phyloP scores from a whole-genome alignment of 2,888 invertebrate genomes.

The Argyresthia goedartella region DNA sequence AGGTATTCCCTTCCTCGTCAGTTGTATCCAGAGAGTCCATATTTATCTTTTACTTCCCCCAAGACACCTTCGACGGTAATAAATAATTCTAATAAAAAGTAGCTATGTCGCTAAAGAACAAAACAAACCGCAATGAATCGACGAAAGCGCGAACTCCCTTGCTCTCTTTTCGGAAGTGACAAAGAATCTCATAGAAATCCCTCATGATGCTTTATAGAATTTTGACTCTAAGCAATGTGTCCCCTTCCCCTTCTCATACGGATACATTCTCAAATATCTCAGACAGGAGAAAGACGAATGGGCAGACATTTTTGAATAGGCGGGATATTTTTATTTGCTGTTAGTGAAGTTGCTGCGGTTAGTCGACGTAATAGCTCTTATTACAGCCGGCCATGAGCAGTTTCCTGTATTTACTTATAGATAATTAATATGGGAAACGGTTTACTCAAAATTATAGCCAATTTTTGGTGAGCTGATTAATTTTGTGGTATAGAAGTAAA shows the following conservation, averaged over 20 bases:
- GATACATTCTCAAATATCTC: slow-evolving; percentile 67
- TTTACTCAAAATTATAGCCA: too few relatives aligned
- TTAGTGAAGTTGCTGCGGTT: slow-evolving; percentile 56
- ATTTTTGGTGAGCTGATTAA: too few relatives aligned
- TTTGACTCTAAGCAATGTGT: slow-evolving; percentile 39
- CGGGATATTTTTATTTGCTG: slow-evolving; percentile 55
- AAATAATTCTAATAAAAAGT: slow-evolving; percentile 42
- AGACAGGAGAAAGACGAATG: slow-evolving; percentile 65
- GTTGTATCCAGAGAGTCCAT: background rate
- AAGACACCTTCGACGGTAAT: slow-evolving; percentile 37
- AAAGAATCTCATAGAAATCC: slow-evolving; percentile 20
- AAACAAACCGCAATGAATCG: slow-evolving; percentile 7
- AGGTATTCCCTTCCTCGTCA: slow-evolving; percentile 33
- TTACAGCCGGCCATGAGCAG: slow-evolving; percentile 46
- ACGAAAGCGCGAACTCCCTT: too few relatives aligned
- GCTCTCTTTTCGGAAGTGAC: background rate
- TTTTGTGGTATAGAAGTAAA: too few relatives aligned
- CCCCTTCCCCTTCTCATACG: slow-evolving; percentile 59
- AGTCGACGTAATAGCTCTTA: slow-evolving; percentile 51
- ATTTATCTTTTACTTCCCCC: background rate
- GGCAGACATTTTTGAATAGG: slow-evolving; percentile 61
- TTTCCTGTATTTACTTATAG: slow-evolving; percentile 31
- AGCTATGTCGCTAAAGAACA: slow-evolving; percentile 16
- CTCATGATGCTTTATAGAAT: slow-evolving; percentile 33
- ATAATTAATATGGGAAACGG: too few relatives aligned